Conservation (phyloP, 2,797 vertebrate genomes). For the Bovichtus variegatus region DNA sequence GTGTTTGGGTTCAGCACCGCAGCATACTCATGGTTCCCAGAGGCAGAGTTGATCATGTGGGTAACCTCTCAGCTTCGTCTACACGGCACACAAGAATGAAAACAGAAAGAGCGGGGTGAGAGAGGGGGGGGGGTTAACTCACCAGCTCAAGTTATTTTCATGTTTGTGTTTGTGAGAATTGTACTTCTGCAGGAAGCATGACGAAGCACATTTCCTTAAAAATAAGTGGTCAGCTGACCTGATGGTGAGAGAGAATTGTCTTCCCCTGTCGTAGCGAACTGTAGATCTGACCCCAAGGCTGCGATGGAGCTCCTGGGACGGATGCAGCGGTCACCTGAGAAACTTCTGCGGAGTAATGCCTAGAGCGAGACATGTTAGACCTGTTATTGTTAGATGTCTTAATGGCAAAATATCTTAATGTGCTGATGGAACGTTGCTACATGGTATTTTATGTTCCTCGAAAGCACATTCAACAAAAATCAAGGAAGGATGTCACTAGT, state of each 20-base stretch:
- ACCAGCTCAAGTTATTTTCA: neutral
- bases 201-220: neutral
- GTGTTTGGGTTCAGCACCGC: conserved; percentile 56
- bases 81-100: conserved; percentile 22
- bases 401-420: neutral
- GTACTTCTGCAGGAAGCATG: neutral
- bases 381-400: conserved; percentile 2
- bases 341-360: conserved; percentile 88
- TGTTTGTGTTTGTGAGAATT: neutral
- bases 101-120: conserved; percentile 25
- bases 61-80: conserved; percentile 85
- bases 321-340: conserved; percentile 89
- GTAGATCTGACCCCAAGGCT: conserved; percentile 84
- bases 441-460: neutral
- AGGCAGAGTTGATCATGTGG: conserved; percentile 80
- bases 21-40: conserved; percentile 48
- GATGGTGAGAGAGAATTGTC: conserved; percentile 77
- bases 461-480: conserved; percentile 1
- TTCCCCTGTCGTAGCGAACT: conserved; percentile 78
- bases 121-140: conserved; percentile 20
- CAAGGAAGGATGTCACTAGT: neutral
- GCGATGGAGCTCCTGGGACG: conserved; percentile 87
- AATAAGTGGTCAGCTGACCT: conserved; percentile 77
- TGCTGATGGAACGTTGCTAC: neutral
- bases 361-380: conserved; percentile 53